A percentile compares a stretch with the other conserved stretches of the same genome.
phyloP scores from a whole-genome alignment of 2,888 invertebrate species.

The Ectobius pallidus region DNA sequence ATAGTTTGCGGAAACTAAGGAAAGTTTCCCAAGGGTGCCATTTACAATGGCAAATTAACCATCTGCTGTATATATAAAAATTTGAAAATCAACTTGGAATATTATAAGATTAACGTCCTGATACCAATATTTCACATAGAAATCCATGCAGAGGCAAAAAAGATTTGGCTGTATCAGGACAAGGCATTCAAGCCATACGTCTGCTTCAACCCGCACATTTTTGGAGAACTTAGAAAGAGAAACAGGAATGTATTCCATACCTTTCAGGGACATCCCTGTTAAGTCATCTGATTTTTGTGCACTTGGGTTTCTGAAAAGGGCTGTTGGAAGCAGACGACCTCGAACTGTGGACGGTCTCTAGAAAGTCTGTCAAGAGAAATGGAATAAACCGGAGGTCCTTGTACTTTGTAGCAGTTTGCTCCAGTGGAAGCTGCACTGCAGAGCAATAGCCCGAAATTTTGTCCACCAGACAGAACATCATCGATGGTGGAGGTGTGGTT shows the following conservation, averaged over 20 bases:
- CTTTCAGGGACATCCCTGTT: not conserved
- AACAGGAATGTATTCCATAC: not conserved
- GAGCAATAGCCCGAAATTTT: not conserved
- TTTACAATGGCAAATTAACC: too few relatives aligned
- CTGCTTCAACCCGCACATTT: too few relatives aligned
- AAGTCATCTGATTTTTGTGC: not conserved
- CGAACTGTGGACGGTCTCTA: not conserved
- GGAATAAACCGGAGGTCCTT: not conserved
- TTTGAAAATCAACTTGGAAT: too few relatives aligned
- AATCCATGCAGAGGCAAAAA: not conserved
- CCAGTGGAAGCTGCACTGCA: not conserved
- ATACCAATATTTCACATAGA: too few relatives aligned
- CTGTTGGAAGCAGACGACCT: not conserved
- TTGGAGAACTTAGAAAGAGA: not conserved
- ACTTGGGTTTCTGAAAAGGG: not conserved
- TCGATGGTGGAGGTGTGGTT: too few relatives aligned
- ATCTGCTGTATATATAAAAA: too few relatives aligned
- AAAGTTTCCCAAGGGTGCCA: too few relatives aligned
- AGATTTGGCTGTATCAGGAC: not conserved
- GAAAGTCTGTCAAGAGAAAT: not conserved
- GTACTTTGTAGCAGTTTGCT: conserved; percentile 46
- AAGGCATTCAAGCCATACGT: not conserved
- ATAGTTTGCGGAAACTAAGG: too few relatives aligned
- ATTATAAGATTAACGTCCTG: too few relatives aligned
- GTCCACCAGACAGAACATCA: not conserved